phyloP scores from a whole-genome alignment of 2,888 invertebrate species.

The Metallyticus violacea region DNA sequence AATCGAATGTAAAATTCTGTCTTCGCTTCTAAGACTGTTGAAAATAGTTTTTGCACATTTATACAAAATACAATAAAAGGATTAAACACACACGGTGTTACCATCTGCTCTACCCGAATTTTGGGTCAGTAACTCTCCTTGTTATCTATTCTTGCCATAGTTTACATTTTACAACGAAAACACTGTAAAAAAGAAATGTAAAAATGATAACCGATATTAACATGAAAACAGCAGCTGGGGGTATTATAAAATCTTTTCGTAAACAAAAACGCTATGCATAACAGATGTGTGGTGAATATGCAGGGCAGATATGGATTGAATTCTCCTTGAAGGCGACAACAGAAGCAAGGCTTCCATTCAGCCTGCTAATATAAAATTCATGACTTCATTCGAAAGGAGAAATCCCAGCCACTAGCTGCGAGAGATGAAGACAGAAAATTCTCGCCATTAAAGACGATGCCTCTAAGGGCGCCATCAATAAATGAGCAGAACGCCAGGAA shows the following conservation, averaged over 20 bases:
- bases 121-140: too few species aligned
- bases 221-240: background rate
- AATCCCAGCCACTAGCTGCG: background rate
- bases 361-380: background rate
- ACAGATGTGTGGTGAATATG: background rate
- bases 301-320: background rate
- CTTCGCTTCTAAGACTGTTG: too few species aligned
- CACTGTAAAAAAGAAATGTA: background rate
- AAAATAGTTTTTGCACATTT: too few species aligned
- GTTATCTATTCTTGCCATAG: too few species aligned
- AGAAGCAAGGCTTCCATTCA: background rate
- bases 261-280: background rate
- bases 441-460: background rate
- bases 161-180: too few species aligned
- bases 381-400: background rate
- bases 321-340: background rate
- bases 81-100: too few species aligned
- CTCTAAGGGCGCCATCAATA: background rate
- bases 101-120: too few species aligned
- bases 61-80: too few species aligned
- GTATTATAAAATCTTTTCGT: too few species aligned
- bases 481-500: background rate
- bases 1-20: too few species aligned
- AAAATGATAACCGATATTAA: background rate
- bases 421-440: background rate